phyloP scores from a whole-genome alignment of 2,888 invertebrate genomes.

The Perizoma flavofasciatum region DNA sequence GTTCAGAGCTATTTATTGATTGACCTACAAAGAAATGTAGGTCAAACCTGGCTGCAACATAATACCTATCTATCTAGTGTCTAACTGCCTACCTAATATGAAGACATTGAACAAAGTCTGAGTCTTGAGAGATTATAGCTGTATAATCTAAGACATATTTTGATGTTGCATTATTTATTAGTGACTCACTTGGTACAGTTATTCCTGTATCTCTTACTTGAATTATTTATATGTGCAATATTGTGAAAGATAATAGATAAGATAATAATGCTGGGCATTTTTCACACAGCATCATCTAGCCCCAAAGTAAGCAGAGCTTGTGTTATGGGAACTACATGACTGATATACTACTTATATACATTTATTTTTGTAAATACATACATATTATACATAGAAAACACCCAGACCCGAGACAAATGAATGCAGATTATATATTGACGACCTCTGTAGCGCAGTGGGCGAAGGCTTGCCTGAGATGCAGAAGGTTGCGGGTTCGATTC shows the following conservation, averaged over 20 bases:
- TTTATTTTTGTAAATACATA: too few relatives aligned
- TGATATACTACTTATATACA: too few relatives aligned
- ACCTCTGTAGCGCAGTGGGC: too few relatives aligned
- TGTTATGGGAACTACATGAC: too few relatives aligned
- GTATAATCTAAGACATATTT: constrained; percentile 6
- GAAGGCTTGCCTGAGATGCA: too few relatives aligned
- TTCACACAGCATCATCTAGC: too few relatives aligned
- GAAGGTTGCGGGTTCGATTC: too few relatives aligned
- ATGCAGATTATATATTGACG: too few relatives aligned
- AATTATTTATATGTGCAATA: constrained; percentile 1
- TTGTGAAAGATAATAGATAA: constrained; percentile 5
- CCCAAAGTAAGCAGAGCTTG: too few relatives aligned
- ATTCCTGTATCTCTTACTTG: neutral
- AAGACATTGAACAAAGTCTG: neutral
- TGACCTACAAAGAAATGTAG: constrained; percentile 36
- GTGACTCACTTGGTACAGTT: neutral
- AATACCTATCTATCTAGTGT: constrained; percentile 14
- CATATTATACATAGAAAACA: too few relatives aligned
- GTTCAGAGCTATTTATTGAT: constrained; percentile 24
- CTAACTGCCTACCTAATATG: neutral
- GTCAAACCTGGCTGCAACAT: constrained; percentile 26
- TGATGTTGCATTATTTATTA: constrained; percentile 13
- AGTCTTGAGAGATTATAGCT: neutral
- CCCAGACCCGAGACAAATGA: too few relatives aligned
- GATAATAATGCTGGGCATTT: too few relatives aligned